Percentiles rank a stretch among this genome's conserved stretches.
Conservation (phyloP, 92 coral and sea anemone species). For the Heteractis magnifica region DNA sequence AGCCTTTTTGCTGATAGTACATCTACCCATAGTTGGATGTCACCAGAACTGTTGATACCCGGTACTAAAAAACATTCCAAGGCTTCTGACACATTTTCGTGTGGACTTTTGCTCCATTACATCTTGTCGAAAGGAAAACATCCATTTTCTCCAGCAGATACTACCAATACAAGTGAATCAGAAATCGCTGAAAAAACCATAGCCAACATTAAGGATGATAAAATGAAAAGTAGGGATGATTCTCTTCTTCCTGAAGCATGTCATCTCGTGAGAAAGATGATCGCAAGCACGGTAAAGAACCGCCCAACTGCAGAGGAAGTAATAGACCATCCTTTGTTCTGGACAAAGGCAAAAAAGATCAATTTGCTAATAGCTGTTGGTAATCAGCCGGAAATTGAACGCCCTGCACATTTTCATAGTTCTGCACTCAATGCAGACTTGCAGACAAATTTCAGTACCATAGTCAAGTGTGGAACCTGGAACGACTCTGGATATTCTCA, state of each 20-base stretch:
- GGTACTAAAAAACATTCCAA: background rate
- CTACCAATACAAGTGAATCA: background rate
- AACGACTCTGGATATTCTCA: constrained; percentile 19
- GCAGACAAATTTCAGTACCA: background rate
- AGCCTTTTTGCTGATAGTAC: background rate
- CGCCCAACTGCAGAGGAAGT: constrained; percentile 30
- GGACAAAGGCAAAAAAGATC: constrained; percentile 34
- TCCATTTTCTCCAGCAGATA: background rate
- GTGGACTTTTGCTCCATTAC: constrained; percentile 24
- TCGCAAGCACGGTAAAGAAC: background rate
- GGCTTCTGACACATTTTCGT: constrained; percentile 28
- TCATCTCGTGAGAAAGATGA: constrained; percentile 31
- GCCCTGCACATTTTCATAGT: background rate
- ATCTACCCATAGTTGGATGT: constrained; percentile 13
- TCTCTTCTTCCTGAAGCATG: constrained; percentile 23
- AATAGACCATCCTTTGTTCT: constrained; percentile 47
- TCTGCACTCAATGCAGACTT: background rate
- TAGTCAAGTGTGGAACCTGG: background rate
- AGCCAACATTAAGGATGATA: background rate
- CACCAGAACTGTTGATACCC: constrained; percentile 3
- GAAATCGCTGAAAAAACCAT: constrained; percentile 3
- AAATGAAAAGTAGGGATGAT: background rate
- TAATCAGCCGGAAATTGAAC: constrained; percentile 45
- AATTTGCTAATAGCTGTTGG: constrained; percentile 32
- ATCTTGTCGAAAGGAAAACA: constrained; percentile 9